A percentile compares a stretch with the other conserved stretches of the same genome.
These are phyloP conservation scores for Porites lutea DNA, from an alignment of 64 coral and sea anemone species.

Conservation along the genomic window DNA sequence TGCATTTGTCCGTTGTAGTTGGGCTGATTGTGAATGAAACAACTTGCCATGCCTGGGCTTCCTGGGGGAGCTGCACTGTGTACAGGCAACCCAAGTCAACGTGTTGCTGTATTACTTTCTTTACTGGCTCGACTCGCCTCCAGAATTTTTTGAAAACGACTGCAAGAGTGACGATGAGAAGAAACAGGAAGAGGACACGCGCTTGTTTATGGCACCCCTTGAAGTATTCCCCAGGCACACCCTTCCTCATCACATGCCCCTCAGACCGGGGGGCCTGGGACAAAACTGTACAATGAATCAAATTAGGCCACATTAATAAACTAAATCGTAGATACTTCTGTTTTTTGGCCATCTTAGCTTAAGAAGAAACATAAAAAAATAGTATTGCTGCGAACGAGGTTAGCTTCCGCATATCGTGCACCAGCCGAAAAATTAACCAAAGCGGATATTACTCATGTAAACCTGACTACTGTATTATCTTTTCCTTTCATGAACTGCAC, in stretches of 20 bases:
- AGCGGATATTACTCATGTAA: no score
- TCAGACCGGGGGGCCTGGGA: not conserved
- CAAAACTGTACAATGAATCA: not conserved
- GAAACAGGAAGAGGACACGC: slow-evolving; percentile 40
- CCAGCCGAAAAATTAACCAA: no score
- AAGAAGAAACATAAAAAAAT: no score
- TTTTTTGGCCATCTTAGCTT: no score
- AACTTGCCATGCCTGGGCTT: slow-evolving; percentile 61
- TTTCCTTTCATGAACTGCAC: no score
- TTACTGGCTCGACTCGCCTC: not conserved
- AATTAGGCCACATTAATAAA: not conserved
- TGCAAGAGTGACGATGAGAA: not conserved
- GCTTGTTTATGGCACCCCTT: slow-evolving; percentile 35
- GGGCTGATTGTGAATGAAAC: slow-evolving; percentile 69
- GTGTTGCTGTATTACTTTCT: slow-evolving; percentile 4
- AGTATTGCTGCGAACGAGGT: no score
- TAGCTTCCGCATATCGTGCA: no score
- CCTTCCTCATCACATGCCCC: slow-evolving; percentile 70
- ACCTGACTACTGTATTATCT: no score
- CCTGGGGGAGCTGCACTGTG: slow-evolving; percentile 64
- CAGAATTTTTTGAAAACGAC: slow-evolving; percentile 40
- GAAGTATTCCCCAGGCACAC: slow-evolving; percentile 24
- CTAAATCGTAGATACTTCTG: no score
- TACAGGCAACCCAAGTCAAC: slow-evolving; percentile 84
- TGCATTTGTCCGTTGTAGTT: slow-evolving; percentile 27